Conservation (phyloP, 2,113 vertebrate species). For the Crotalus viridis region DNA sequence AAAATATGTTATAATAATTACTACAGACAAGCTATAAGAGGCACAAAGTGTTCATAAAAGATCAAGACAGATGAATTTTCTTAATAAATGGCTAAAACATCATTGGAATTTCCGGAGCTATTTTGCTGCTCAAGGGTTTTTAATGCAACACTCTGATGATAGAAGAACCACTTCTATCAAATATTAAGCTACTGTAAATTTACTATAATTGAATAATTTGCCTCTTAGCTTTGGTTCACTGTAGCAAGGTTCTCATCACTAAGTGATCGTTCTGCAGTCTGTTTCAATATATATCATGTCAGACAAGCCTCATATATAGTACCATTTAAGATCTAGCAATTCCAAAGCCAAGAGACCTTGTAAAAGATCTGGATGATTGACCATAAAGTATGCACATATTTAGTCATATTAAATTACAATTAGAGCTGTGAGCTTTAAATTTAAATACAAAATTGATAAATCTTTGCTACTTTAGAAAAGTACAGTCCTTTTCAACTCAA, state of each 20-base stretch:
- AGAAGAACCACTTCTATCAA: conserved; percentile 78
- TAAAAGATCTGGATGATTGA: conserved; percentile 75
- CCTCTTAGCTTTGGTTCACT: conserved; percentile 80
- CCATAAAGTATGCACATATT: conserved; percentile 77
- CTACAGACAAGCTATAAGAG: conserved; percentile 38
- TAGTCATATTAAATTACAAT: conserved; percentile 77
- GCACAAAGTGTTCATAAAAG: conserved; percentile 56
- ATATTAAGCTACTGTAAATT: conserved; percentile 83
- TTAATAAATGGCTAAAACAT: conserved; percentile 75
- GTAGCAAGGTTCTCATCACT: conserved; percentile 73
- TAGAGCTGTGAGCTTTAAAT: conserved; percentile 65
- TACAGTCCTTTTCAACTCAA: conserved; percentile 28
- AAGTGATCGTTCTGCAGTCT: conserved; percentile 68
- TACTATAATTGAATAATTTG: conserved; percentile 82
- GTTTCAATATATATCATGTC: conserved; percentile 77
- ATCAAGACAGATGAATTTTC: conserved; percentile 70
- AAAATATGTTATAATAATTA: conserved; percentile 49
- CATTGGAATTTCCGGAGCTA: conserved; percentile 65
- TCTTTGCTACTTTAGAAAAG: conserved; percentile 64
- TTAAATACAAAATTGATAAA: conserved; percentile 69
- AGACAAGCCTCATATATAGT: conserved; percentile 68
- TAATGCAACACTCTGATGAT: conserved; percentile 71
- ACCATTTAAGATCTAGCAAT: conserved; percentile 68
- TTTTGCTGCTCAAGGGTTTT: conserved; percentile 73
- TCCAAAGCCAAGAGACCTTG: conserved; percentile 72